These are phyloP conservation scores for Herpailurus yagouaroundi DNA, from an alignment of 2,113 vertebrate genomes.

Conservation along the genomic window DNA sequence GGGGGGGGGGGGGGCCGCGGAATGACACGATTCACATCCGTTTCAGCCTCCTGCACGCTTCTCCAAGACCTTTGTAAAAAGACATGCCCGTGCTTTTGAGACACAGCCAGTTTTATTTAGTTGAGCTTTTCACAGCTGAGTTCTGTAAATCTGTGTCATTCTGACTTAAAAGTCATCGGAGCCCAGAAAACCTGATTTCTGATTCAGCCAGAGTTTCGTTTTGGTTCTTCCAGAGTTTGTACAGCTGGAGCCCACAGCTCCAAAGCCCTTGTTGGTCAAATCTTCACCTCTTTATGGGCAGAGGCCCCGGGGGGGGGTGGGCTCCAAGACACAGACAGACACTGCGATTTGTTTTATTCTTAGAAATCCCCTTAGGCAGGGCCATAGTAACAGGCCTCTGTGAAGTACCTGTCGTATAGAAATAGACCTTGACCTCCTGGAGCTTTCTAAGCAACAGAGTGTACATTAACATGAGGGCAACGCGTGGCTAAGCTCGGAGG, in stretches of 20 bases:
- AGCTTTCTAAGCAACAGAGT: neutral
- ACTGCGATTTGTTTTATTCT: slow-evolving; percentile 66
- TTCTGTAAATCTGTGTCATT: slow-evolving; percentile 77
- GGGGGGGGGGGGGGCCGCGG: slow-evolving; percentile 69
- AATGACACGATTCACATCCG: slow-evolving; percentile 79
- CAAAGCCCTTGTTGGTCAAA: slow-evolving; percentile 78
- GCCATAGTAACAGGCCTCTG: slow-evolving; percentile 38
- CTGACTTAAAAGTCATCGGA: slow-evolving; percentile 73
- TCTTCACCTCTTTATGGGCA: slow-evolving; percentile 58
- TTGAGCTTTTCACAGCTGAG: slow-evolving; percentile 82
- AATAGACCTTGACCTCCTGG: neutral
- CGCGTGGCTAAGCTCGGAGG: neutral
- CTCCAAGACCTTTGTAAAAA: slow-evolving; percentile 73
- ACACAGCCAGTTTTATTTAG: slow-evolving; percentile 81
- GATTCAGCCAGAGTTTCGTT: slow-evolving; percentile 74
- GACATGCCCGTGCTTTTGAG: slow-evolving; percentile 81
- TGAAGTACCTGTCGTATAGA: neutral
- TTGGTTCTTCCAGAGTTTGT: slow-evolving; percentile 54
- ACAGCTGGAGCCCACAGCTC: slow-evolving; percentile 65
- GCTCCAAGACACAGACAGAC: slow-evolving; percentile 36
- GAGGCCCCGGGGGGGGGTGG: slow-evolving; percentile 40
- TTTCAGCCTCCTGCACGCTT: slow-evolving; percentile 77
- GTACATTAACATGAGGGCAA: neutral
- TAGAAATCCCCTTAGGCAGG: slow-evolving; percentile 35
- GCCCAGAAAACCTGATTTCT: slow-evolving; percentile 55